phyloP scores from a whole-genome alignment of 2,888 invertebrate species.

The Toxonevra muliebris region DNA sequence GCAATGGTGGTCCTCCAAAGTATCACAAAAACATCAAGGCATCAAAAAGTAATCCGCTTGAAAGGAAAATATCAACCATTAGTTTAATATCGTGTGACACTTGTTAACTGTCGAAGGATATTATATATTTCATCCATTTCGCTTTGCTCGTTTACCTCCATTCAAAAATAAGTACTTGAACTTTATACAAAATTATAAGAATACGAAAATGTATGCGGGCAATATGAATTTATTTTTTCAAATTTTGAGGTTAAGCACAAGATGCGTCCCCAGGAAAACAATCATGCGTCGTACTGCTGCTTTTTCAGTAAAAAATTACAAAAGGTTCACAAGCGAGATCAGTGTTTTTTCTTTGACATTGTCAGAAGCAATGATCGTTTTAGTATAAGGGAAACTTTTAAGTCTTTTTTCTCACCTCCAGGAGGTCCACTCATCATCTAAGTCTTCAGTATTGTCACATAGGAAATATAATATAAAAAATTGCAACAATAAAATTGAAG shows the following conservation, averaged over 20 bases:
- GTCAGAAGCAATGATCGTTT: too few species aligned
- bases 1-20: neutral
- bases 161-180: neutral
- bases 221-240: too few species aligned
- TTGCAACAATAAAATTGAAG: too few species aligned
- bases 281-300: too few species aligned
- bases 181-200: neutral
- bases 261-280: too few species aligned
- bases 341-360: too few species aligned
- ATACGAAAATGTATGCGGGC: too few species aligned
- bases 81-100: conserved; percentile 53
- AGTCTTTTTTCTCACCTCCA: conserved; percentile 62
- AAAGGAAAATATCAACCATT: conserved; percentile 38
- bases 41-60: neutral
- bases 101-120: conserved; percentile 51
- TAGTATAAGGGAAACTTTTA: conserved; percentile 28
- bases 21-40: neutral
- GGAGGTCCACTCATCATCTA: conserved; percentile 60
- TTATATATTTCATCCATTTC: conserved; percentile 51
- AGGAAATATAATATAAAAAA: too few species aligned
- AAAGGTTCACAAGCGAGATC: too few species aligned
- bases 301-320: too few species aligned
- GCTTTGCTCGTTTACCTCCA: conserved; percentile 24
- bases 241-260: too few species aligned
- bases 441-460: too few species aligned